A percentile compares a stretch with the other conserved stretches of the same genome.
Evolutionary conservation across 1,140 invertebrate genomes (phyloP).

Genomic region (Trichonephila clavipes): DNA sequence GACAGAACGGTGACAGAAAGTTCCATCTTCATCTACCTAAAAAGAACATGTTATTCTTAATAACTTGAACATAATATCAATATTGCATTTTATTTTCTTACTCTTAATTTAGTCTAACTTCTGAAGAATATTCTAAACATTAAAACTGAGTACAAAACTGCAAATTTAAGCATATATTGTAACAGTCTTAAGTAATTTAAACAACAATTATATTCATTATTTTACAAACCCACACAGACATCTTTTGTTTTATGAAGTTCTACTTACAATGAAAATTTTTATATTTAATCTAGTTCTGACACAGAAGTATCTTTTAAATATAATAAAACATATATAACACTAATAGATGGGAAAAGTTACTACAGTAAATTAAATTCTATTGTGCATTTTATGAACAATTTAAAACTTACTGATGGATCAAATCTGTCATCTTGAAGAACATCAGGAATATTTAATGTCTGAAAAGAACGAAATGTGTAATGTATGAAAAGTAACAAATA

Average conservation of each 20-base stretch:
- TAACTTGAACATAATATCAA: neutral
- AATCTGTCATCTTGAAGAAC: conserved; percentile 96
- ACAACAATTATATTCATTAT: neutral
- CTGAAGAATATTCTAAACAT: neutral
- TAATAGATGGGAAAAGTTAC: no score
- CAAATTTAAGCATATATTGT: neutral
- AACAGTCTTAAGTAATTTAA: no score
- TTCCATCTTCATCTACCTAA: conserved; percentile 87
- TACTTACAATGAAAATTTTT: neutral
- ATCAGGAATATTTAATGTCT: conserved; percentile 93
- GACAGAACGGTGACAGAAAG: conserved; percentile 91
- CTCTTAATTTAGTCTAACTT: neutral
- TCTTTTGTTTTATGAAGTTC: neutral
- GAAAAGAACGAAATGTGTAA: conserved; percentile 77
- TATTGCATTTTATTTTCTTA: no score
- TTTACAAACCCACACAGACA: neutral
- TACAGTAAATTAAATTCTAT: no score
- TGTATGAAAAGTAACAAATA: no score
- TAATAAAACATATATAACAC: no score
- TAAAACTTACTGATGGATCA: conserved; percentile 85
- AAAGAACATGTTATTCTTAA: neutral
- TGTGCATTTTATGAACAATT: neutral
- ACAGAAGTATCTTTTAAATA: no score
- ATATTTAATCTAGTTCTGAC: no score
- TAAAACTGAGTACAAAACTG: neutral